Conservation (phyloP, 2,888 invertebrate genomes). For the Gymnoscelis rufifasciata region DNA sequence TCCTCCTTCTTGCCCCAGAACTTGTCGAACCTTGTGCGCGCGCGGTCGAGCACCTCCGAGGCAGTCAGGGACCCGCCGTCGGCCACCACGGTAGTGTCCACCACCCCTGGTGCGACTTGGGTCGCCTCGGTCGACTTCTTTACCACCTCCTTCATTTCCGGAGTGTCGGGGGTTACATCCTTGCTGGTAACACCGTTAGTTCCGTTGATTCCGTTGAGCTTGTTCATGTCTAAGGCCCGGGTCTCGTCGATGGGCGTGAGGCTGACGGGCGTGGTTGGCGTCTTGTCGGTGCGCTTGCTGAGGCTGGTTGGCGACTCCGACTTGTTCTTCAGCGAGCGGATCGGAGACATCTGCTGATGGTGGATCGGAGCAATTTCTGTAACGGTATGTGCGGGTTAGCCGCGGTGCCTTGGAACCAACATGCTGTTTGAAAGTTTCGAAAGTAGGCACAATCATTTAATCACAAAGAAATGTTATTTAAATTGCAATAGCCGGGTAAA, state of each 20-base stretch:
- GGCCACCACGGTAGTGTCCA: constrained; percentile 76
- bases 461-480: no score
- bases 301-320: constrained; percentile 72
- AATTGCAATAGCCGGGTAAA: background rate
- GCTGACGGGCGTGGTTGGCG: constrained; percentile 71
- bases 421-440: constrained; percentile 21
- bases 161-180: constrained; percentile 66
- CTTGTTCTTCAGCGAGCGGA: constrained; percentile 67
- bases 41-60: constrained; percentile 87
- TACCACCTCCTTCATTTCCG: constrained; percentile 62
- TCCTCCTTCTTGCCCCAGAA: constrained; percentile 88
- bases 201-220: constrained; percentile 41
- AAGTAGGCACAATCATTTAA: no score
- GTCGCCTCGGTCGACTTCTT: constrained; percentile 72
- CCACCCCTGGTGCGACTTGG: constrained; percentile 76
- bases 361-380: constrained; percentile 75
- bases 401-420: constrained; percentile 17
- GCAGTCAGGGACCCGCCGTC: constrained; percentile 80
- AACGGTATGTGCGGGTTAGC: constrained; percentile 41
- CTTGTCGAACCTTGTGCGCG: constrained; percentile 89
- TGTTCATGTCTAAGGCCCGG: constrained; percentile 68
- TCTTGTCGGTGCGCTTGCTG: constrained; percentile 73
- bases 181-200: constrained; percentile 53
- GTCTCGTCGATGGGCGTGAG: constrained; percentile 75
- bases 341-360: constrained; percentile 77